Evolutionary conservation across 2,797 vertebrate species (phyloP).

Genomic region (Threskiornis aethiopicus): DNA sequence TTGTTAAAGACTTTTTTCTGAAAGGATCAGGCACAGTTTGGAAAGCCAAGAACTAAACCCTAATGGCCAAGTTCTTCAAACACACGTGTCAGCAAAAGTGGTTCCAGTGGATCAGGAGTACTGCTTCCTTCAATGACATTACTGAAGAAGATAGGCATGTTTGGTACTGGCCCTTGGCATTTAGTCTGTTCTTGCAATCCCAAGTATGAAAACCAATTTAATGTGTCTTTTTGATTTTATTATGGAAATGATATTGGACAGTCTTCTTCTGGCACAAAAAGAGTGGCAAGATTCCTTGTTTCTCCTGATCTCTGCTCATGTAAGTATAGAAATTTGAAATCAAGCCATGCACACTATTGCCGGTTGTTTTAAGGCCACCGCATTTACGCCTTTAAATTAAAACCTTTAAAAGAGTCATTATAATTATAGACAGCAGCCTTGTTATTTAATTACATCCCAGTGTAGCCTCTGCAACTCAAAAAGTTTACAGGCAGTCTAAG

Average conservation of each 20-base stretch:
- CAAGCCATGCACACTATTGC: neutral
- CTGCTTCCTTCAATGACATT: neutral
- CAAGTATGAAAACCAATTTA: neutral
- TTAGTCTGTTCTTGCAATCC: neutral
- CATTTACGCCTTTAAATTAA: neutral
- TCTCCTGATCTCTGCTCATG: neutral
- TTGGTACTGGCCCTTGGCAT: neutral
- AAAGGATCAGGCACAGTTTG: neutral
- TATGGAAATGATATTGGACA: neutral
- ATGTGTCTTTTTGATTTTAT: neutral
- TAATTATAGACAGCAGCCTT: neutral
- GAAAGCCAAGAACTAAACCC: neutral
- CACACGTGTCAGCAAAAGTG: neutral
- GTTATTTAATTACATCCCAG: slow-evolving; percentile 21
- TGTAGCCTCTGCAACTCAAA: neutral
- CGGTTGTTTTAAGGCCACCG: neutral
- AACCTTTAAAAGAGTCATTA: neutral
- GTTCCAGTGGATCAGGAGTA: neutral
- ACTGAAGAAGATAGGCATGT: neutral
- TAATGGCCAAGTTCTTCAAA: neutral
- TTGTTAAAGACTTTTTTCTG: neutral
- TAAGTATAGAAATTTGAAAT: neutral
- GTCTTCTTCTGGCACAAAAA: neutral
- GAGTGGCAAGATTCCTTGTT: neutral
- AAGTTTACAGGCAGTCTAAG: slow-evolving; percentile 32